These are phyloP conservation scores for Epirrhoe tristata DNA, from an alignment of 2,888 invertebrate genomes.

Conservation along the genomic window DNA sequence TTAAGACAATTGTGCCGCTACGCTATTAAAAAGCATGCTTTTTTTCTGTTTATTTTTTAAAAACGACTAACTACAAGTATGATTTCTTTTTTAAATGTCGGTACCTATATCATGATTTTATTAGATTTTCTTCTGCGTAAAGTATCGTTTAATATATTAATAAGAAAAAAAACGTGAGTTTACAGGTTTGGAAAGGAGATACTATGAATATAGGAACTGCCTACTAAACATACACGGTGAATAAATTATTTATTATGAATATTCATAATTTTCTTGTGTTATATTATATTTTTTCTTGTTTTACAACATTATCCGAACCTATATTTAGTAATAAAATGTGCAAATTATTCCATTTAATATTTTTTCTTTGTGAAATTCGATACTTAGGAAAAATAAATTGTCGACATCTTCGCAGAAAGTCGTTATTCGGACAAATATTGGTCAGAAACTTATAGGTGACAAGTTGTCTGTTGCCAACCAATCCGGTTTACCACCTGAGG, in stretches of 20 bases:
- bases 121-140: neutral
- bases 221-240: neutral
- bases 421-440: conserved; percentile 60
- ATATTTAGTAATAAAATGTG: conserved; percentile 15
- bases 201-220: neutral
- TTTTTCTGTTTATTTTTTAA: too few relatives aligned
- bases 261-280: conserved; percentile 8
- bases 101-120: neutral
- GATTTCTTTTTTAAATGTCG: neutral
- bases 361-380: conserved; percentile 21
- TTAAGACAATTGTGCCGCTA: too few relatives aligned
- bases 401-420: conserved; percentile 50
- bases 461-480: conserved; percentile 77
- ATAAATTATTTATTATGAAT: neutral
- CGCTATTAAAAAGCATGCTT: too few relatives aligned
- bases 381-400: conserved; percentile 40
- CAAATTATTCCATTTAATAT: conserved; percentile 7
- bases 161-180: neutral
- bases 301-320: conserved; percentile 5
- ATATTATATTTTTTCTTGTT: neutral
- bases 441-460: conserved; percentile 68
- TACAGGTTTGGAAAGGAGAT: neutral
- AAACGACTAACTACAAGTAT: too few relatives aligned
- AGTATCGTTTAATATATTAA: neutral
- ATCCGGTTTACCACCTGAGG: conserved; percentile 82